Base-by-base conservation (phyloP, 2,888 invertebrate genomes). In the Ctenicera cuprea region DNA sequence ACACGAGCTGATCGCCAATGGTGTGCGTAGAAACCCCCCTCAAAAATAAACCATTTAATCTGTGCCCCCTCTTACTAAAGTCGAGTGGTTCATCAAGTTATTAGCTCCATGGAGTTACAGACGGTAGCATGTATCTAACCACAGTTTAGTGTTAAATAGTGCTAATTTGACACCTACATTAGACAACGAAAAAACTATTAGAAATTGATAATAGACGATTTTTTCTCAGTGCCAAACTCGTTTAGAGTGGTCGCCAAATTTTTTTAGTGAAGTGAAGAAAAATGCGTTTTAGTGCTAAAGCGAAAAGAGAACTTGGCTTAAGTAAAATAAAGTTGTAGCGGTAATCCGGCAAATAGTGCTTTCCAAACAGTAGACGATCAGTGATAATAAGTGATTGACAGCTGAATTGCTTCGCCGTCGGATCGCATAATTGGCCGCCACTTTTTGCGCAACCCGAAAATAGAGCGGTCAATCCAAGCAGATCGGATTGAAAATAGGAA, bases 51-150 rank as follows among this genome's bases (percentile, higher is more conserved):
- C 79, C 79, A 80, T 81, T 82, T 80, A 79, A 79, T 73, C 74
- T 71, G 54, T 71, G 78, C 82, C 83, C 83, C 80, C 79, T 80
- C 78, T 79, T 76, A 76, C 74, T 79, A 76, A 78, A 79, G 79
- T 79, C 77, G 81, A 81, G 82, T 82, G 81, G 81, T 78, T 79
- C 78, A 75, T 79, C 79, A 80, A 79, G 82, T 84, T 86, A 86
- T 86, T 87, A 87, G 84, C 85, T 82, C 79, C 81, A 83, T 85
- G 85, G 85, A 80, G 84, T 83, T 83, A 84, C 82, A 81, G 82
- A 82, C 83, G 85, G 85, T 84, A 86, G 84, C 85, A 85, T 80
- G 82, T 75, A 78, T 66, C 76, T 77, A 64, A 71, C 62, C 71
- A 74, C 73, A 73, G 71, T 76, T 79, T 78, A 77, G 77, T 74